Evolutionary conservation across 92 coral and sea anemone species (phyloP), one percentile per base, ranked within the genome.

Genomic region (Phenganax subtilis): DNA sequence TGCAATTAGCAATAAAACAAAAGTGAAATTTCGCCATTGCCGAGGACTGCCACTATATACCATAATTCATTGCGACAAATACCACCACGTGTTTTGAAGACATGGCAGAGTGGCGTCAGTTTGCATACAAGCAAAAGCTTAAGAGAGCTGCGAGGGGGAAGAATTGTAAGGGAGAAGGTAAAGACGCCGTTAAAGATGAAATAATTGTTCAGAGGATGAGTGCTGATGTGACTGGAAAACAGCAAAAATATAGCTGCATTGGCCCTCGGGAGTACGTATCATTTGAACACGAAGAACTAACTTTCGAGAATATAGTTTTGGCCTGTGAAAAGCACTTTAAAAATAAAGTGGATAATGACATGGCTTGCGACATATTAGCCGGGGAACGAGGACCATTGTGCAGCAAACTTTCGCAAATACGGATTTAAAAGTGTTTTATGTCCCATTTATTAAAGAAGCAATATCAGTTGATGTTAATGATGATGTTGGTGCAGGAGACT

Each of bases 21-120:
- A 57, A 57, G 47, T 37, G 47, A 37, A 57, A 57, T 12, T 12
- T 57, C 17, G 63, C 63, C 12, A 57, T 12, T 2, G 15, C 15
- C 63, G 17, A 57, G 17, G 63, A 57, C 47, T 37, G 47, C 47
- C 47, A 37, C 47, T 37, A 37, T 37, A 37, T 37, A 37, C 47
- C 47, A 37, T 37, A 37, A 37, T 37, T 37, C 47, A 37, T 37
- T 37, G 47, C 47, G 47, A 1, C 5, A 2, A 5, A 37, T 37
- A 37, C 47, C 47, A 37, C 47, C 47, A 37, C 47, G 57, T 80
- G 65, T 20, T 67, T 80, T 80, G 27, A 15, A 81, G 85, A 82
- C 80, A 83, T 84, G 89, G 87, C 86, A 53, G 89, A 89, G 84
- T 86, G 92, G 92, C 75, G 92, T 66, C 84, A 89, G 79, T 74